Evolutionary conservation across 2,888 invertebrate species (phyloP).

Genomic region (Bruchidius siliquastri): DNA sequence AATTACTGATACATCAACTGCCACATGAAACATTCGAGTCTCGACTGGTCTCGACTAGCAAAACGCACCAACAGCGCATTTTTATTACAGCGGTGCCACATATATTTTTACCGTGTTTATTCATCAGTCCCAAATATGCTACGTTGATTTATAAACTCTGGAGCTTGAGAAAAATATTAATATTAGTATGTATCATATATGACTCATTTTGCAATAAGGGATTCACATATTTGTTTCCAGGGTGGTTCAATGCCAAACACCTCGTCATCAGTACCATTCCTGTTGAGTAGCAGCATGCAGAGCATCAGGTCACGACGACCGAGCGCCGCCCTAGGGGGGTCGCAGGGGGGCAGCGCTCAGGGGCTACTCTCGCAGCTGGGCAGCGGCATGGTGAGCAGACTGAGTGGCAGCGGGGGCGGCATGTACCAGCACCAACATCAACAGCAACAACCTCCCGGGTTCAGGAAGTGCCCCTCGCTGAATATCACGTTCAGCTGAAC

Average conservation of each 20-base stretch:
- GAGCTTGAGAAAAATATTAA: too few species aligned
- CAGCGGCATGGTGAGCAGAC: slow-evolving; percentile 82
- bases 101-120: not conserved
- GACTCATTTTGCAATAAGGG: too few species aligned
- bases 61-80: too few species aligned
- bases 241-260: slow-evolving; percentile 88
- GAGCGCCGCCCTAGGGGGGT: slow-evolving; percentile 67
- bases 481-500: slow-evolving; percentile 64
- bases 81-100: too few species aligned
- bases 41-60: not conserved
- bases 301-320: slow-evolving; percentile 71
- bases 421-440: slow-evolving; percentile 41
- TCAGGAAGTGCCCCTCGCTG: slow-evolving; percentile 73
- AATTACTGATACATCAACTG: too few species aligned
- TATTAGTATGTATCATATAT: too few species aligned
- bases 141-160: not conserved
- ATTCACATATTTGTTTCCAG: slow-evolving; percentile 47
- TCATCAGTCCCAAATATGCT: slow-evolving; percentile 6
- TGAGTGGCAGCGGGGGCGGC: not conserved
- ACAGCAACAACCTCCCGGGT: slow-evolving; percentile 44
- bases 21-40: too few species aligned
- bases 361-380: slow-evolving; percentile 78
- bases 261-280: slow-evolving; percentile 81
- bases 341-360: slow-evolving; percentile 50
- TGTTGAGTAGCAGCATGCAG: slow-evolving; percentile 75